Percentiles rank a stretch among this genome's conserved stretches.
Conservation (phyloP, 2,888 invertebrate genomes). For the Zele albiditarsus region DNA sequence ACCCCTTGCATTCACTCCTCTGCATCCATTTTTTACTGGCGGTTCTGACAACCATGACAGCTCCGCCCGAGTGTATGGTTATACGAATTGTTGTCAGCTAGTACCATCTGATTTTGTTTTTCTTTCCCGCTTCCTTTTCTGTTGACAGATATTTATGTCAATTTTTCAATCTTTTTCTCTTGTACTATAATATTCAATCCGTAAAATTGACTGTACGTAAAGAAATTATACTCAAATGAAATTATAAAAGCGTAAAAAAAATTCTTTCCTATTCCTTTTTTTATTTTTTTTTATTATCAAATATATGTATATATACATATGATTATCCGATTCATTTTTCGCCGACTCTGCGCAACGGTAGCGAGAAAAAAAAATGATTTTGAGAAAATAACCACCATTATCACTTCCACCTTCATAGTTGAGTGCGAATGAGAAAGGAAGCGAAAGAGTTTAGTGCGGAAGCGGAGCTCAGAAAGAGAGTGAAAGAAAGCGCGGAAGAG, state of each 20-base stretch:
- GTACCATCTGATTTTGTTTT: slow-evolving; percentile 35
- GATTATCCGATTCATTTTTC: slow-evolving; percentile 31
- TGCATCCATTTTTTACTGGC: not conserved
- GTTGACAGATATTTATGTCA: not conserved
- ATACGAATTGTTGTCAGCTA: slow-evolving; percentile 39
- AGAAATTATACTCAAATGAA: not conserved
- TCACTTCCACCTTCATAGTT: not conserved
- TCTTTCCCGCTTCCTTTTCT: not conserved
- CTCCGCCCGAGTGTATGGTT: slow-evolving; percentile 28
- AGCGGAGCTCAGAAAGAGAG: not conserved
- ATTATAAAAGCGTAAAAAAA: not conserved
- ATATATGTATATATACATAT: not conserved
- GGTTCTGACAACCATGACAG: slow-evolving; percentile 37
- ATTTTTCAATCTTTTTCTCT: not conserved
- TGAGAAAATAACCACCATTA: not conserved
- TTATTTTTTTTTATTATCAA: not conserved
- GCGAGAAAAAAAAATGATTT: slow-evolving; percentile 8
- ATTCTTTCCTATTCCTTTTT: not conserved
- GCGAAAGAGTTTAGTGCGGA: not conserved
- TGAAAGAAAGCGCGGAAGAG: not conserved
- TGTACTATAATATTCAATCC: not conserved
- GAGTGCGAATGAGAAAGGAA: not conserved
- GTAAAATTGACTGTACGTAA: not conserved
- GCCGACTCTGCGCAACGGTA: slow-evolving; percentile 8
- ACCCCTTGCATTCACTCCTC: not conserved